Conservation (phyloP, 2,113 vertebrate genomes). For the Azemiops feae region DNA sequence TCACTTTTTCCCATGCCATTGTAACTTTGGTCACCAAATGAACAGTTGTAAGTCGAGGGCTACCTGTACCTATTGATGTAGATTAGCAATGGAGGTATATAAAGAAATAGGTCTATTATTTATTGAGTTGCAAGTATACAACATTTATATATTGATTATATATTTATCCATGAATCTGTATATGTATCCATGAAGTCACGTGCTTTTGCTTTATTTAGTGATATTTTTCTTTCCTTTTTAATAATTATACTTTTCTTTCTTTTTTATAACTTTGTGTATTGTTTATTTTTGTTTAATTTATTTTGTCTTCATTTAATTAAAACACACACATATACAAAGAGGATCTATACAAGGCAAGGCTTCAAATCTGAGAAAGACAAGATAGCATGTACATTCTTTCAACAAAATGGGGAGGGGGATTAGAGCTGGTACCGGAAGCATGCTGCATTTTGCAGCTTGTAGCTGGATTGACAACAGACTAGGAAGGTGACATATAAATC, state of each 20-base stretch:
- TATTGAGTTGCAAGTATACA: neutral
- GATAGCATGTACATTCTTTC: neutral
- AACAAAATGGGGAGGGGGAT: neutral
- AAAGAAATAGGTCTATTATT: neutral
- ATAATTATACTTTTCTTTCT: too few species aligned
- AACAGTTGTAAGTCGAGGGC: too few species aligned
- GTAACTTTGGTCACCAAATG: too few species aligned
- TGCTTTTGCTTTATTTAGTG: neutral
- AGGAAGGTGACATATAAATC: neutral
- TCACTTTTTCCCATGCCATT: too few species aligned
- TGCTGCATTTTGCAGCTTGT: neutral
- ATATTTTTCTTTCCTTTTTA: neutral
- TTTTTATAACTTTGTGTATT: too few species aligned
- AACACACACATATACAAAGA: neutral
- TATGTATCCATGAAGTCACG: neutral
- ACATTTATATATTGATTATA: neutral
- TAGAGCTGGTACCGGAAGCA: neutral
- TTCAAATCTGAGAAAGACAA: neutral
- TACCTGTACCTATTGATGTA: neutral
- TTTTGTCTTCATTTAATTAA: too few species aligned
- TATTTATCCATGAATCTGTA: neutral
- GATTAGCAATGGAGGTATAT: neutral
- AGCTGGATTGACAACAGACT: neutral
- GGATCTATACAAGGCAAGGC: neutral
- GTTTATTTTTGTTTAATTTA: too few species aligned